These are phyloP conservation scores for Peromyscus maniculatus DNA, from an alignment of 2,113 vertebrate genomes.

Conservation along the genomic window DNA sequence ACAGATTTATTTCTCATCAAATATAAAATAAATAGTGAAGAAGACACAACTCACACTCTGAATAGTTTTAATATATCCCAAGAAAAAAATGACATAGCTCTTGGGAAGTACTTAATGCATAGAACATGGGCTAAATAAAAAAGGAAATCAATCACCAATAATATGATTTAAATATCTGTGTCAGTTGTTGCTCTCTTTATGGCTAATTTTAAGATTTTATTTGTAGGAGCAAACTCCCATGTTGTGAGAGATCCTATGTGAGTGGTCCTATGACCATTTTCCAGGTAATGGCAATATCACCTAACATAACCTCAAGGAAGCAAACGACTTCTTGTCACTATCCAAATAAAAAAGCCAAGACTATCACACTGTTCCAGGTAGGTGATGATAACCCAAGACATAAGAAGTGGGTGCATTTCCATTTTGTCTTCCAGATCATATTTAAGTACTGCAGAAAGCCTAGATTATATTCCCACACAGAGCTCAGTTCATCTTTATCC, in stretches of 20 bases:
- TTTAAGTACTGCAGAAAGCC: background rate
- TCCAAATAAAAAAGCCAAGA: background rate
- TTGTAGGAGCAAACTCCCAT: background rate
- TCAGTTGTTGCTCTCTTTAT: background rate
- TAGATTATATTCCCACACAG: background rate
- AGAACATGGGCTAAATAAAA: background rate
- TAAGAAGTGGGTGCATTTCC: too few species aligned
- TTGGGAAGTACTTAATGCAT: background rate
- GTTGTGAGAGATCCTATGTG: background rate
- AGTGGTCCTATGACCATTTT: background rate
- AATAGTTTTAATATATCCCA: background rate
- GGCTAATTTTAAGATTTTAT: background rate
- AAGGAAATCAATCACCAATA: background rate
- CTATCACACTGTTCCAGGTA: background rate
- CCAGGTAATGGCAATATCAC: background rate
- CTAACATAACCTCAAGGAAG: background rate
- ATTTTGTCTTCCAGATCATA: background rate
- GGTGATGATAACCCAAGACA: background rate
- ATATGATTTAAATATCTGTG: background rate
- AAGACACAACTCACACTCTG: background rate
- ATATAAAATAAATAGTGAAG: background rate
- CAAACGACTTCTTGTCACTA: background rate
- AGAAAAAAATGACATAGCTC: background rate
- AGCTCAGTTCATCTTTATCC: background rate
- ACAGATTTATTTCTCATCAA: background rate